Conservation (phyloP, 2,888 invertebrate species). For the Carabus problematicus region DNA sequence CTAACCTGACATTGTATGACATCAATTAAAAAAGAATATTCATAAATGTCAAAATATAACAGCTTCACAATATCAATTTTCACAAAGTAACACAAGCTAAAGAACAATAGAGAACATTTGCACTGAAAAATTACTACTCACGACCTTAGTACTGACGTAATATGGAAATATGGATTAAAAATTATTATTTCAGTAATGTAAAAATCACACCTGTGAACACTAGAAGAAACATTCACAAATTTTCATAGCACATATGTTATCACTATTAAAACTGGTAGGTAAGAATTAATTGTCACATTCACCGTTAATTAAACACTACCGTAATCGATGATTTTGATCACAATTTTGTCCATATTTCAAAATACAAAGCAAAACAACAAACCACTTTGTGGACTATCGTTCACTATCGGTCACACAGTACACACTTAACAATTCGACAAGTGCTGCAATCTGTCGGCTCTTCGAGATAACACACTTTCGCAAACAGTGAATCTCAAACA, state of each 20-base stretch:
- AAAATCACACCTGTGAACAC: conserved; percentile 38
- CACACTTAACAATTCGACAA: conserved; percentile 12
- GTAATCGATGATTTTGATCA: conserved; percentile 21
- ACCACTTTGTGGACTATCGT: conserved; percentile 22
- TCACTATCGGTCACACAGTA: conserved; percentile 30
- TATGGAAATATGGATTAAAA: conserved; percentile 43
- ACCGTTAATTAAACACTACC: conserved; percentile 27
- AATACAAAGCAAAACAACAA: conserved; percentile 39
- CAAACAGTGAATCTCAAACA: conserved; percentile 18
- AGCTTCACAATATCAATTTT: not conserved
- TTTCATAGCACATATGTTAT: conserved; percentile 10
- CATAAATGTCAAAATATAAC: not conserved
- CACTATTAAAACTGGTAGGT: not conserved
- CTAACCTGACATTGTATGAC: conserved; percentile 40
- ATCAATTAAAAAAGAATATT: conserved; percentile 11
- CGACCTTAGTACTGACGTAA: conserved; percentile 41
- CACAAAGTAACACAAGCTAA: not conserved
- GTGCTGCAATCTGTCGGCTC: conserved; percentile 26
- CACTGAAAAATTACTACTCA: conserved; percentile 41
- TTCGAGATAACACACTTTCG: not conserved
- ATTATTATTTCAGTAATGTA: conserved; percentile 30
- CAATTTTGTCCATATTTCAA: conserved; percentile 40
- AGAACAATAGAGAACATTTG: conserved; percentile 16
- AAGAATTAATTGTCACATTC: conserved; percentile 1
- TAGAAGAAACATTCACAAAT: conserved; percentile 6